Base-by-base conservation (phyloP, 2,888 invertebrate species). In the Drosophila antonietae region DNA sequence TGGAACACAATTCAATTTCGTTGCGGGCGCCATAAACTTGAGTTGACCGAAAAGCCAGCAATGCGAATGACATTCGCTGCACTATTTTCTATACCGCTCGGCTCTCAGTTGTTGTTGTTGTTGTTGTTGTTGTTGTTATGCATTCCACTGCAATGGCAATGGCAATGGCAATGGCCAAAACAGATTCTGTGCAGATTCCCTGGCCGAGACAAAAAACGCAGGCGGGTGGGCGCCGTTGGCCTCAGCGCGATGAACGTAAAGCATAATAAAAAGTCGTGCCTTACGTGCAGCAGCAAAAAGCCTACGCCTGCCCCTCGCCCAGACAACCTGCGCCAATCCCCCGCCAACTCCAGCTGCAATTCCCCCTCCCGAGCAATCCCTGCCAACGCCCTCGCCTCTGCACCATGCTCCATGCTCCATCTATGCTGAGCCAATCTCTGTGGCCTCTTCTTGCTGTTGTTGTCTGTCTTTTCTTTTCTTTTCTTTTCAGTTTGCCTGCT, bases 241-340 rank as follows among this genome's bases (percentile, higher is more conserved):
- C 78, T 68, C 69, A 78, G 67, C 76, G 73, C 88, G 83, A 78
- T 66, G 74, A 86, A 78, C 88, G 84, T 88, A 85, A 88, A 84
- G 83, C 86, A 84, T 84, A 85, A 84, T 84, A 84, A 84, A 88
- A 86, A 86, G 81, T 88, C 85, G 85, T 86, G 85, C 85, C 84
- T 86, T 81, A 86, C 89, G 87, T 86, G 85, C 85, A 86, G 89
- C 86, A 69, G 81, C 73, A 56, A 41, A 35, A 35, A 37, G 58
- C 55, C 49, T 39, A 47, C 57, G 20, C 15, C 49, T 14, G 20
- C 41, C 44, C 41, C 51, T 2, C 23, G 18, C 18, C 33, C 31
- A 31, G 49, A 1, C 33, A 49, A 31, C n/a, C 49, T 20, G 15
- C 14, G 23, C 46, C 47, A 4, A 23, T 12, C 6, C 12, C 41